Evolutionary conservation across 2,797 vertebrate genomes (phyloP), one percentile per base, ranked within the genome.

Genomic region (Protonibea diacanthus): DNA sequence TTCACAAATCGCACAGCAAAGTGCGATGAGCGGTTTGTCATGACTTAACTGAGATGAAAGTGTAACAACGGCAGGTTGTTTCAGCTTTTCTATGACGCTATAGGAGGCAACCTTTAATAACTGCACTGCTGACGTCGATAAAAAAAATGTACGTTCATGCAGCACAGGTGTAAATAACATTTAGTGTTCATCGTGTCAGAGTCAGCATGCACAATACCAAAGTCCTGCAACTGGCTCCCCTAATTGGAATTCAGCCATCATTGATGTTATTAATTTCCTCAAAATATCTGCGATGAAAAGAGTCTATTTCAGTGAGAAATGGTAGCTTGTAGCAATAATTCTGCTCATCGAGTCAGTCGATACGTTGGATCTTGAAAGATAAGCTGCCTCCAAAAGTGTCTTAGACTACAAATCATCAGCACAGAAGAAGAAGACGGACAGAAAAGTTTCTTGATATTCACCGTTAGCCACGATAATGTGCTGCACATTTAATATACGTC

Each of bases 11-110:
- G 66, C 44, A 20, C 58, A 55, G 65, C 55, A 58, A 58, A 67
- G 68, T 21, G 51, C 4, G 42, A 2, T 0, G 66, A 70, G 27
- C 60, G 69, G 82, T 86, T 80, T 68, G 63, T 86, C 51, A 65
- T 14, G 15, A 64, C 52, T 79, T 49, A 57, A 68, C 69, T 61
- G 25, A 59, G 33, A 80, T 6, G 12, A 66, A 77, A 57, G 27
- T 56, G 25, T n/a, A 33, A 61, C 23, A 40, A 33, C 47, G 40
- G 18, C 61, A 44, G 62, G 23, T 29, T 67, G 52, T 25, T 23
- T 38, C 49, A 62, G 17, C 12, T 14, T 47, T 45, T 61, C 27
- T 29, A 45, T 23, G 12, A 27, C 3, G 44, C 49, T 20, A 4
- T 20, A 27, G 18, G 27, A 10, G 13, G 1, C 9, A 4, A 9